phyloP scores from a whole-genome alignment of 1,140 invertebrate genomes.

The Aphis craccivora region DNA sequence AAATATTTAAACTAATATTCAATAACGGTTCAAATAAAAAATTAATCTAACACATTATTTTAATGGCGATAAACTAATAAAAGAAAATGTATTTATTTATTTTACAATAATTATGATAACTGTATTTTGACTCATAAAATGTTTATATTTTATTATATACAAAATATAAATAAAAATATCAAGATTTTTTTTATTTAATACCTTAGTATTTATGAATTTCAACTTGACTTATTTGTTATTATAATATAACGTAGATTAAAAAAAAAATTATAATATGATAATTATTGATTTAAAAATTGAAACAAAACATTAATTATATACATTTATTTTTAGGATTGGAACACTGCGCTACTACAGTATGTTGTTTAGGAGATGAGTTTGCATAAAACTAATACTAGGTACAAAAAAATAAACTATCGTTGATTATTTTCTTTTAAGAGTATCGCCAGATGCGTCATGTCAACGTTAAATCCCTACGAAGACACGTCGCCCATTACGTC shows the following conservation, averaged over 20 bases:
- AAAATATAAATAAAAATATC: background rate
- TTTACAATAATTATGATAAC: background rate
- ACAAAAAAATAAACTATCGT: conserved; percentile 15
- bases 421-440: conserved; percentile 54
- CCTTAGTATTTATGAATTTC: background rate
- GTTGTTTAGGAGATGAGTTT: background rate
- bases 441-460: conserved; percentile 48
- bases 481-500: conserved; percentile 37
- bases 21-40: background rate
- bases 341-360: background rate
- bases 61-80: background rate
- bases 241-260: background rate
- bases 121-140: background rate
- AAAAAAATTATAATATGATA: background rate
- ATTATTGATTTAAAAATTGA: background rate
- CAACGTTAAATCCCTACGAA: conserved; percentile 43
- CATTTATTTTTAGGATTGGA: background rate
- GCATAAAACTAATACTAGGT: background rate
- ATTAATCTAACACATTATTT: background rate
- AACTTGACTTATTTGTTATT: background rate
- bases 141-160: background rate
- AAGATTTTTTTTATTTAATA: background rate
- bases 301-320: background rate
- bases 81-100: background rate
- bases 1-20: background rate